phyloP scores from a whole-genome alignment of 2,113 vertebrate species.

The Procapra przewalskii region DNA sequence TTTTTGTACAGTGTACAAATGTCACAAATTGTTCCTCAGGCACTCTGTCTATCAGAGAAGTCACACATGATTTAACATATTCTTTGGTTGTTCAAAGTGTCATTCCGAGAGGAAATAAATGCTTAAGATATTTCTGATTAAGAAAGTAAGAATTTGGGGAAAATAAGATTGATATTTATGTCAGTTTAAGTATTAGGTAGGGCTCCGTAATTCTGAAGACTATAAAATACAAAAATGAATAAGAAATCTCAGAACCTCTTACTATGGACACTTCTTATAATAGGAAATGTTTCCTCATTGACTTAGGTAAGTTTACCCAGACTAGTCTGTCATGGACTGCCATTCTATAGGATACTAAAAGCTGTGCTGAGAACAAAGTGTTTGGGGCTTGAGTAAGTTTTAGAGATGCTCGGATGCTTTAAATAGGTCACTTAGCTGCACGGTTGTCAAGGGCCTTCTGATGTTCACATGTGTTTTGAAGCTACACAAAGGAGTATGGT shows the following conservation, averaged over 20 bases:
- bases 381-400: not conserved
- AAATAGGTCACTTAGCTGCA: not conserved
- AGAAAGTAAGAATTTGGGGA: not conserved
- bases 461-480: not conserved
- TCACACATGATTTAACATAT: not conserved
- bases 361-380: not conserved
- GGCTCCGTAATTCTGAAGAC: not conserved
- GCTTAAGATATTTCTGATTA: not conserved
- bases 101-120: constrained; percentile 2
- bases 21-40: not conserved
- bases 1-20: not conserved
- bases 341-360: not conserved
- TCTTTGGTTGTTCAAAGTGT: not conserved
- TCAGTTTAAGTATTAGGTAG: not conserved
- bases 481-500: not conserved
- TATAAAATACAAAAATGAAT: not conserved
- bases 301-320: not conserved
- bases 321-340: not conserved
- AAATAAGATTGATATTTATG: not conserved
- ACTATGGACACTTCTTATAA: not conserved
- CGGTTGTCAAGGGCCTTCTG: not conserved
- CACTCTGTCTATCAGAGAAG: not conserved
- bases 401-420: not conserved
- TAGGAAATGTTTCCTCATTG: not conserved
- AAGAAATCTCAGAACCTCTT: not conserved